Percentiles rank a stretch among this genome's conserved stretches.
Evolutionary conservation across 2,797 vertebrate species (phyloP).

Genomic region (Cyclopterus lumpus): DNA sequence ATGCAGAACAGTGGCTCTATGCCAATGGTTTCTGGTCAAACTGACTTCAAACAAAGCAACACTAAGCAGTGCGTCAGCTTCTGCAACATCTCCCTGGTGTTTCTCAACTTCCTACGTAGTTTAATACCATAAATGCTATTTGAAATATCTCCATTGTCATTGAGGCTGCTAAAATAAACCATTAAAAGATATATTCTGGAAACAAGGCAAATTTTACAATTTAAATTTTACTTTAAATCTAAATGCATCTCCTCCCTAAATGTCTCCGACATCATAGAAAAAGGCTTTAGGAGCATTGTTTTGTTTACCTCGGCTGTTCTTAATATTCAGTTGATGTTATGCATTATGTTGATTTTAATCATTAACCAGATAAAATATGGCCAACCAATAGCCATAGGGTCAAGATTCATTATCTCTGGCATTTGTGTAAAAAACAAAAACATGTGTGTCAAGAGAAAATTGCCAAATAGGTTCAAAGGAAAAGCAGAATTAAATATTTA

Average conservation of each 20-base stretch:
- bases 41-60: constrained; percentile 14
- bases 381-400: constrained; percentile 25
- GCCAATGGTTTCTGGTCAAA: constrained; percentile 47
- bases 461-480: constrained; percentile 39
- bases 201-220: constrained; percentile 21
- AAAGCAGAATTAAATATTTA: constrained; percentile 18
- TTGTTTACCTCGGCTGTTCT: constrained; percentile 3
- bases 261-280: constrained; percentile 4
- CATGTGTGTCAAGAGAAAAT: constrained; percentile 28
- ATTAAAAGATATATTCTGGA: constrained; percentile 10
- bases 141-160: constrained; percentile 29
- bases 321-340: constrained; percentile 29
- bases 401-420: constrained; percentile 41
- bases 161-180: constrained; percentile 1
- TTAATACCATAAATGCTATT: constrained; percentile 36
- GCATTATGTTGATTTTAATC: constrained; percentile 32
- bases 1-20: constrained; percentile 24
- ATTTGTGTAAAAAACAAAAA: constrained; percentile 32
- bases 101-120: constrained; percentile 24
- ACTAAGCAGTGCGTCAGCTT: constrained; percentile 38
- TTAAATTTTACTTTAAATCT: constrained; percentile 30
- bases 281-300: background rate
- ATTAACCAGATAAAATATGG: constrained; percentile 25
- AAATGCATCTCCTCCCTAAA: background rate
- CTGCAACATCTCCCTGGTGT: constrained; percentile 32